Evolutionary conservation across 2,888 invertebrate genomes (phyloP), one percentile per base, ranked within the genome.

Genomic region (Brachyptera putata): DNA sequence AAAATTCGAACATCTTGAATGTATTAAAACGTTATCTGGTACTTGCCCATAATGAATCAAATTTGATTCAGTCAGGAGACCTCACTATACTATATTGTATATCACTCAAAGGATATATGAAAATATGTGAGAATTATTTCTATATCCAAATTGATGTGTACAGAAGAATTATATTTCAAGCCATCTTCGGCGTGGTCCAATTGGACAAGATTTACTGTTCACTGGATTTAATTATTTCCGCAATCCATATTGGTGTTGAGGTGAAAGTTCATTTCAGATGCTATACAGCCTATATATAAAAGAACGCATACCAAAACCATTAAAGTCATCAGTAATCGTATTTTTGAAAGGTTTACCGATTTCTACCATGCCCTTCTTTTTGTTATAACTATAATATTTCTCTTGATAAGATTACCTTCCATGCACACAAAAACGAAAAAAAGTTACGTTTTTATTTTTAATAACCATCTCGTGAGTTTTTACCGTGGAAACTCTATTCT

Each of bases 161-260:
- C 41, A 21, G 21, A 41, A 41, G 41, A 18, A 41, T 41, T 41
- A 7, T 9, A 14, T 16, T n/a, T 16, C 16, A 41, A 16, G 21
- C 21, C 41, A 16, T 41, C 16, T 18, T 41, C 18, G 41, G 18
- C 18, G 16, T 41, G 21, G 21, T 21, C 41, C 14, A 41, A 41
- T 18, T 41, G 41, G 41, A 41, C n/a, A 41, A 41, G 41, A 41
- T 41, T 41, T 41, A 41, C 41, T 41, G 41, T 41, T 5, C 46
- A 7, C 3, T 1, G 46, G 3, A 14, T 24, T 21, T 46, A 24
- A 46, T 46, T 46, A 46, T 46, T 46, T 46, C 46, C 46, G 46
- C 46, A 24, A 46, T 46, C 22, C 16, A 24, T 46, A n/a, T 24
- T 22, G 22, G 21, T 46, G 46, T 21, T 24, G 13, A 46, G 46